A percentile compares a stretch with the other conserved stretches of the same genome.
phyloP scores from a whole-genome alignment of 2,888 invertebrate genomes.

The Podotricha telesiphe region DNA sequence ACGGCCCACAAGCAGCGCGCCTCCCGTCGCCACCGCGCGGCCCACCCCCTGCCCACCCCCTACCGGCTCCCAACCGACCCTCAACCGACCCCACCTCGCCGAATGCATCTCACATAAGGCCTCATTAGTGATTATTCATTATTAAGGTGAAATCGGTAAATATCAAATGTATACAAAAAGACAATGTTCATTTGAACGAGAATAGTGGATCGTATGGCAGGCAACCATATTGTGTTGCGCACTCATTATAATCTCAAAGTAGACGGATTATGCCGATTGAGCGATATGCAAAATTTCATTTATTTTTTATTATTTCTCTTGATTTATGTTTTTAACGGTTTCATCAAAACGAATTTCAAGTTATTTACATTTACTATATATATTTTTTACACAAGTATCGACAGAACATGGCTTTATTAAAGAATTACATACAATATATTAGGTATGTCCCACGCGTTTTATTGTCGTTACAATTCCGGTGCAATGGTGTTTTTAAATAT shows the following conservation, averaged over 20 bases:
- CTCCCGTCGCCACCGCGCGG: background rate
- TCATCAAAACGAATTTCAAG: background rate
- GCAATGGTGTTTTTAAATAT: no score
- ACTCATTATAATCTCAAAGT: background rate
- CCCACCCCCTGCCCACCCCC: background rate
- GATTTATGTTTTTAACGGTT: background rate
- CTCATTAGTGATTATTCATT: slow-evolving; percentile 15
- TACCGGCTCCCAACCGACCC: slow-evolving; percentile 9
- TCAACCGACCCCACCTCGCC: slow-evolving; percentile 7
- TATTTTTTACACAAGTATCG: no score
- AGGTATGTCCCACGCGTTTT: no score
- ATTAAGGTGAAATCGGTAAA: slow-evolving; percentile 17
- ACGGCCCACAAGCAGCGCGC: background rate
- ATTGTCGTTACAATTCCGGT: no score
- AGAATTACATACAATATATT: no score
- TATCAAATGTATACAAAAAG: background rate
- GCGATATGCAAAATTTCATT: background rate
- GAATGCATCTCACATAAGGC: slow-evolving; percentile 14
- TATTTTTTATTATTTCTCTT: background rate
- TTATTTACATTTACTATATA: no score
- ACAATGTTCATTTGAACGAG: background rate
- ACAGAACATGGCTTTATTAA: no score
- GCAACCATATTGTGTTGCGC: background rate
- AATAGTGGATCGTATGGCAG: background rate
- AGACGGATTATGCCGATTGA: background rate